These are phyloP conservation scores for Corapipo altera DNA, from an alignment of 2,113 vertebrate genomes.

Conservation along the genomic window DNA sequence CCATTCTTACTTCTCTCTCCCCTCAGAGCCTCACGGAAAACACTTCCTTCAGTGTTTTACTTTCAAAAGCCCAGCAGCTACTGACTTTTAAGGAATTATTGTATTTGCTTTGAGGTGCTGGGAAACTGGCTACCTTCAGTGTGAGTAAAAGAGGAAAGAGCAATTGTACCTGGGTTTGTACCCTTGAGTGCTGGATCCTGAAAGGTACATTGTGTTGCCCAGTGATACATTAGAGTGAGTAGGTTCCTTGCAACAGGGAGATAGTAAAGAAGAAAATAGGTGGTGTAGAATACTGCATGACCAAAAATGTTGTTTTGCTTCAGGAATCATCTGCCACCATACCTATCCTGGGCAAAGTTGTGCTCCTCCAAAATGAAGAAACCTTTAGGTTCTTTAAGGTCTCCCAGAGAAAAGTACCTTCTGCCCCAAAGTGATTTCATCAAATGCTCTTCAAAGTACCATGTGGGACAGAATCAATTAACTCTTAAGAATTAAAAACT, in stretches of 20 bases:
- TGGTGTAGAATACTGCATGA: neutral
- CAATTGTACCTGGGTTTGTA: neutral
- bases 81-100: neutral
- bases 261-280: neutral
- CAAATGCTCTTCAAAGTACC: neutral
- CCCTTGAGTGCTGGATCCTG: neutral
- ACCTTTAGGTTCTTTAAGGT: neutral
- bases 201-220: neutral
- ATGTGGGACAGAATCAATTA: neutral
- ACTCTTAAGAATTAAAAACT: neutral
- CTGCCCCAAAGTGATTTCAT: neutral
- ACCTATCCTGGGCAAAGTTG: neutral
- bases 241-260: neutral
- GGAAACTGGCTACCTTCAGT: neutral
- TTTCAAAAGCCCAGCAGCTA: neutral
- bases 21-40: neutral
- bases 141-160: neutral
- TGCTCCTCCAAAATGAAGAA: neutral
- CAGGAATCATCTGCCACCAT: neutral
- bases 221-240: neutral
- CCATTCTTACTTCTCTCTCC: neutral
- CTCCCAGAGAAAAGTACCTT: neutral
- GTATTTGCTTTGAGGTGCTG: neutral
- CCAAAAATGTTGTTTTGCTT: neutral
- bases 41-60: neutral